phyloP scores from a whole-genome alignment of 2,888 invertebrate species.

The Lottia scabra region DNA sequence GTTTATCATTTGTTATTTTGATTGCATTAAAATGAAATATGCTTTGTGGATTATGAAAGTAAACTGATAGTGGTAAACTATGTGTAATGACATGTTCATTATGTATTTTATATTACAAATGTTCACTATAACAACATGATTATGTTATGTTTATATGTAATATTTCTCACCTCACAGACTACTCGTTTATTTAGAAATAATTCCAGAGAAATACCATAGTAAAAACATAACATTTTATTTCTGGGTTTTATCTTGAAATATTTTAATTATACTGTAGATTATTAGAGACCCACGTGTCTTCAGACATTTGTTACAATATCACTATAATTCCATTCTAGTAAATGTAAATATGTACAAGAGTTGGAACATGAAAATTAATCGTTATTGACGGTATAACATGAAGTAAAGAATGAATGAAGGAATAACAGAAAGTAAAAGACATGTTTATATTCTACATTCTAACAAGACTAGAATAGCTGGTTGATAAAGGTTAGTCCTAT shows the following conservation, averaged over 20 bases:
- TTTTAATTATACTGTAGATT: too few species aligned
- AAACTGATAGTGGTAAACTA: neutral
- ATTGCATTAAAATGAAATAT: neutral
- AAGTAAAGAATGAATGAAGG: neutral
- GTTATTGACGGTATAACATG: too few species aligned
- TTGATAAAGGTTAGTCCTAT: neutral
- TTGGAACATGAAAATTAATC: too few species aligned
- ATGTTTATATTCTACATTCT: neutral
- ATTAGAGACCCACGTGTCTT: too few species aligned
- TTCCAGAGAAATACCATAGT: neutral
- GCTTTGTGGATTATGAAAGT: neutral
- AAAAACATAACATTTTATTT: neutral
- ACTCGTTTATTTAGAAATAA: neutral
- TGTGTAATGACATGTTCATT: neutral
- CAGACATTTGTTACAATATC: too few species aligned
- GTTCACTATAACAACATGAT: neutral
- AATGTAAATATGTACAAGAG: too few species aligned
- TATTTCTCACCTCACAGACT: neutral
- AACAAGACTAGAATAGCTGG: neutral
- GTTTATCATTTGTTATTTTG: too few species aligned
- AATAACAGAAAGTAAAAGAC: neutral
- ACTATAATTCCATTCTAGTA: too few species aligned
- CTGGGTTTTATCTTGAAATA: too few species aligned
- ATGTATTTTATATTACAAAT: neutral
- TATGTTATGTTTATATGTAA: neutral